These are phyloP conservation scores for Gymnocephalus cernua DNA, from an alignment of 2,113 vertebrate genomes.

Conservation along the genomic window DNA sequence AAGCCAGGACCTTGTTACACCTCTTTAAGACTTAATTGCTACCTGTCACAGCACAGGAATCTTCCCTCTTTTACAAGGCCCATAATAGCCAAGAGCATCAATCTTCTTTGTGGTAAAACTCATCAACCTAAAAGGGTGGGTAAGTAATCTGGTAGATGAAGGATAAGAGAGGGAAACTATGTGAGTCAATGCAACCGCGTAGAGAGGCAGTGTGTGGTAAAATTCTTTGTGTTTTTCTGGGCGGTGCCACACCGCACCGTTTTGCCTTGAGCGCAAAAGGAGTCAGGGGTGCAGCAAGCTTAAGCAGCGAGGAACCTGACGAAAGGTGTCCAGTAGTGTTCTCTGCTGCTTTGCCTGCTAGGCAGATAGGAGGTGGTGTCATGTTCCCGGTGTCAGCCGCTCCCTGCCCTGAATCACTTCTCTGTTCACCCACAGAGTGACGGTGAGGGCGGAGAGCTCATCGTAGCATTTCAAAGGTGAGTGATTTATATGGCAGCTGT, in stretches of 20 bases:
- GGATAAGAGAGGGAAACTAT: slow-evolving; percentile 54
- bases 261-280: slow-evolving; percentile 48
- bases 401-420: slow-evolving; percentile 38
- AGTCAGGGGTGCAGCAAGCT: slow-evolving; percentile 28
- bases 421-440: slow-evolving; percentile 51
- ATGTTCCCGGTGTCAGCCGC: slow-evolving; percentile 46
- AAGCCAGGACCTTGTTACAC: slow-evolving; percentile 73
- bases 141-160: slow-evolving; percentile 74
- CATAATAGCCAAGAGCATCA: slow-evolving; percentile 68
- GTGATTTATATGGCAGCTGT: slow-evolving; percentile 84
- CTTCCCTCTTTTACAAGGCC: slow-evolving; percentile 61
- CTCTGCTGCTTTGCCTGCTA: slow-evolving; percentile 12
- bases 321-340: slow-evolving; percentile 5
- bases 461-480: slow-evolving; percentile 75
- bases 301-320: slow-evolving; percentile 28
- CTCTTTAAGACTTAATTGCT: slow-evolving; percentile 78
- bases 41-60: slow-evolving; percentile 78
- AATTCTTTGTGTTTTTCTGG: slow-evolving; percentile 51
- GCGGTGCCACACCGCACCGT: slow-evolving; percentile 23
- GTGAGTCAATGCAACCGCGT: slow-evolving; percentile 39
- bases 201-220: slow-evolving; percentile 35
- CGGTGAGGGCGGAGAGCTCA: slow-evolving; percentile 49
- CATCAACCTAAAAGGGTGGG: slow-evolving; percentile 66
- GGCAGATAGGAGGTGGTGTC: slow-evolving; percentile 31
- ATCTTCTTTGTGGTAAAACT: slow-evolving; percentile 73